Conservation (phyloP, 2,113 vertebrate genomes). For the Merops nubicus region DNA sequence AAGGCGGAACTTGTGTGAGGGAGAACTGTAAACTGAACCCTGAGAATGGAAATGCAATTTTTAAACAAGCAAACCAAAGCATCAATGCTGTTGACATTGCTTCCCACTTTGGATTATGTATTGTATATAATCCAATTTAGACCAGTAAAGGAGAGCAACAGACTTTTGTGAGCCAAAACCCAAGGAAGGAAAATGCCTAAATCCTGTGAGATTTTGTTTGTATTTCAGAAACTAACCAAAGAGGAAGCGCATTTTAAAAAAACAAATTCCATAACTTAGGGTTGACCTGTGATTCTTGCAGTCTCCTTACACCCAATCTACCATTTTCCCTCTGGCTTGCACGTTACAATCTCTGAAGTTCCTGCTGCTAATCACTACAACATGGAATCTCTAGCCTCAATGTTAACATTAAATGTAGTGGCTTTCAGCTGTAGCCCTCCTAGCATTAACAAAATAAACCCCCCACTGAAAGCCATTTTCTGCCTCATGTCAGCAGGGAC, state of each 20-base stretch:
- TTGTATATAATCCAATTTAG: slow-evolving; percentile 59
- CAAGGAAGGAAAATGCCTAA: slow-evolving; percentile 4
- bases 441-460: slow-evolving; percentile 42
- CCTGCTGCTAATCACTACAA: slow-evolving; percentile 54
- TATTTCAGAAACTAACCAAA: slow-evolving; percentile 41
- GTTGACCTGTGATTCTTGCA: slow-evolving; percentile 11
- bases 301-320: neutral
- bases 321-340: slow-evolving; percentile 21
- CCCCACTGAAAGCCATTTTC: slow-evolving; percentile 7
- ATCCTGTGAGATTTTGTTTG: slow-evolving; percentile 33
- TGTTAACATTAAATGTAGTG: slow-evolving; percentile 40
- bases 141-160: slow-evolving; percentile 11
- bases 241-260: neutral
- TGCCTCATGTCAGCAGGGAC: neutral
- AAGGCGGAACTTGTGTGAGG: slow-evolving; percentile 5
- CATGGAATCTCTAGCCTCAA: slow-evolving; percentile 27
- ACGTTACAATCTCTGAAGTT: slow-evolving; percentile 37
- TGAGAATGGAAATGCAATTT: slow-evolving; percentile 36
- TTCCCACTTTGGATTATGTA: slow-evolving; percentile 42
- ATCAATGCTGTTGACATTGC: slow-evolving; percentile 43
- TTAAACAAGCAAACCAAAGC: slow-evolving; percentile 45
- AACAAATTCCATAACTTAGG: slow-evolving; percentile 1
- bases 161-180: slow-evolving; percentile 4
- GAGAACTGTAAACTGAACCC: slow-evolving; percentile 22
- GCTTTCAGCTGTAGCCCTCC: slow-evolving; percentile 32